Evolutionary conservation across 1,140 invertebrate genomes (phyloP), one percentile per base, ranked within the genome.

Genomic region (Luehdorfia chinensis): DNA sequence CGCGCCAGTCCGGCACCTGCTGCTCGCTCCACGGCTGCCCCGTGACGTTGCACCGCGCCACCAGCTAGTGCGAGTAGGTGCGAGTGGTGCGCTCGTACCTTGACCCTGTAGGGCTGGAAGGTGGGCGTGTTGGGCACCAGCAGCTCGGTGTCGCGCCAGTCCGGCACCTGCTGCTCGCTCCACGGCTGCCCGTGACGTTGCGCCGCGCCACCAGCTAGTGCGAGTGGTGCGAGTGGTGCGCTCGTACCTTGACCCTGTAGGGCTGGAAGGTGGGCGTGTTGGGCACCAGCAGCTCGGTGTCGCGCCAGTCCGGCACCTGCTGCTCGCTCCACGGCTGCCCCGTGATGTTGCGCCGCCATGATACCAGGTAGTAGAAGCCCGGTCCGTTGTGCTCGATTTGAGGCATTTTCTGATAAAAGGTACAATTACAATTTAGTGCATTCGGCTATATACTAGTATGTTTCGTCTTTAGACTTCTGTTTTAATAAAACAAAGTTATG

Each of bases 321-420:
- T 92, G 88, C 12, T 89, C 90, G 51, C 89, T 87, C 92, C 94
- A 98, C 11, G 88, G 68, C 66, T 91, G 90, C 4, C 93, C 93
- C 0, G 91, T 89, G 50, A 94, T 93, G 70, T 97, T 93, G 43
- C 93, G 89, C 65, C 93, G 93, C 89, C 95, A 98, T 50, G 91
- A 94, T 2, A 99, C 93, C 52, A 93, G 90, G 77, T 99, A 99
- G 65, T 93, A 92, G 84, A 99, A 98, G 33, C 92, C 92, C 0
- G 95, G 95, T 0, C 93, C 98, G 89, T 99, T 98, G 79, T 99
- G 98, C 58, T 99, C 96, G 64, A 98, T 96, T 84, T 96, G 92
- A 0, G 96, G 94, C 97, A 99, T 98, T 44, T 93, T 92, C 93
- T 94, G 73, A 11, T 79, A 71, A 52, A 41, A n/a, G n/a, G n/a